A percentile compares a stretch with the other conserved stretches of the same genome.
Evolutionary conservation across 1,140 invertebrate genomes (phyloP).

Genomic region (Cydia pomonella): DNA sequence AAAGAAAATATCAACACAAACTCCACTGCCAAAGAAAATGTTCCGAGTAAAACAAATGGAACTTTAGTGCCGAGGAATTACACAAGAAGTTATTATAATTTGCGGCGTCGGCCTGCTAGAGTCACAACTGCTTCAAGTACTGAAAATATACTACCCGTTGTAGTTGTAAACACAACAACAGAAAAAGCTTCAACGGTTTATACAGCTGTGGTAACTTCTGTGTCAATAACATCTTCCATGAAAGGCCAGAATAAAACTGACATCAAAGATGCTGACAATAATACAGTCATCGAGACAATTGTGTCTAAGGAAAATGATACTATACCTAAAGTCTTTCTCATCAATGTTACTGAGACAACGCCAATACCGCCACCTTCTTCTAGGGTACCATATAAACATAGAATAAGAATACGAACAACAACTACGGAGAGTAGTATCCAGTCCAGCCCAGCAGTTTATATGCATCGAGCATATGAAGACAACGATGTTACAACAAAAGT

Average conservation of each 20-base stretch:
- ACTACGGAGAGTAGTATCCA: constrained; percentile 58
- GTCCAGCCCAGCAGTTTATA: constrained; percentile 43
- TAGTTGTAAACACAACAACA: constrained; percentile 58
- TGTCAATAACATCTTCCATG: constrained; percentile 78
- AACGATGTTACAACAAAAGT: constrained; percentile 51
- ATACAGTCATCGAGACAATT: constrained; percentile 40
- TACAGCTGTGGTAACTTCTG: constrained; percentile 79
- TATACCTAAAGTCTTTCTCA: constrained; percentile 25
- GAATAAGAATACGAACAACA: constrained; percentile 69
- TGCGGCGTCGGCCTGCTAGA: constrained; percentile 62
- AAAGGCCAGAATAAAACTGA: constrained; percentile 76
- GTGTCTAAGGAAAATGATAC: constrained; percentile 1
- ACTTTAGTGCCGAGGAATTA: constrained; percentile 56
- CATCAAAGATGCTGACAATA: constrained; percentile 55
- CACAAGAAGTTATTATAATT: constrained; percentile 68
- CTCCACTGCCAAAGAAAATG: constrained; percentile 41
- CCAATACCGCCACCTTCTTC: constrained; percentile 46
- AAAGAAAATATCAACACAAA: constrained; percentile 48
- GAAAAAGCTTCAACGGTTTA: constrained; percentile 75
- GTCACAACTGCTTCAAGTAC: constrained; percentile 58
- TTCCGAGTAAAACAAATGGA: constrained; percentile 49
- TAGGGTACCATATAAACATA: constrained; percentile 53
- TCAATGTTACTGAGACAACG: constrained; percentile 60
- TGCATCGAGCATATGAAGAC: constrained; percentile 45
- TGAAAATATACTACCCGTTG: constrained; percentile 49